Percentiles rank a stretch among this genome's conserved stretches.
These are phyloP conservation scores for Theonella swinhoei DNA, from an alignment of 37 sponge, comb jelly and placozoan genomes.

Conservation along the genomic window DNA sequence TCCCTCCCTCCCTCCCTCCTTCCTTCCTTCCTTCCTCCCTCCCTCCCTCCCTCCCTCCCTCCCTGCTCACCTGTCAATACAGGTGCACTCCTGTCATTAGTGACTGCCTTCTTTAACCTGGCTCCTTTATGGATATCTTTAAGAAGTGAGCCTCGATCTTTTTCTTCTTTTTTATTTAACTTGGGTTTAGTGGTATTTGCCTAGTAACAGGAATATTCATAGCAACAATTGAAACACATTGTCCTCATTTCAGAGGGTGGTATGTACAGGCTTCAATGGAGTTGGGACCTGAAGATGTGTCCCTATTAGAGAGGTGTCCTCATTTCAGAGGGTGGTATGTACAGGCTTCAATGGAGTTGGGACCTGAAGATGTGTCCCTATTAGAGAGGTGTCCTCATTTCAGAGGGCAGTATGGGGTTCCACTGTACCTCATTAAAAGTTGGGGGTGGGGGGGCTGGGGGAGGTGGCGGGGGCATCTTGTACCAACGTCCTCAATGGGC, in stretches of 20 bases:
- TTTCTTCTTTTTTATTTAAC: constrained; percentile 68
- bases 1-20: not conserved
- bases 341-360: too few species aligned
- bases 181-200: constrained; percentile 76
- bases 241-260: not conserved
- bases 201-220: not conserved
- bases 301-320: too few species aligned
- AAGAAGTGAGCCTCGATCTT: constrained; percentile 70
- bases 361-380: too few species aligned
- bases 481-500: not conserved
- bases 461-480: constrained; percentile 71
- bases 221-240: not conserved
- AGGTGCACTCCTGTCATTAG: constrained; percentile 83
- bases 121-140: constrained; percentile 78
- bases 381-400: too few species aligned
- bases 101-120: constrained; percentile 80
- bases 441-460: constrained; percentile 76
- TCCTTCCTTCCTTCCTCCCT: not conserved
- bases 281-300: too few species aligned
- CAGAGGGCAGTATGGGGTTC: not conserved
- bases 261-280: too few species aligned
- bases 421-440: not conserved
- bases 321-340: too few species aligned
- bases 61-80: constrained; percentile 32
- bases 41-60: not conserved